Percentiles rank a stretch among this genome's conserved stretches.
These are phyloP conservation scores for Drosophila merina DNA, from an alignment of 2,888 invertebrate species.

Conservation along the genomic window DNA sequence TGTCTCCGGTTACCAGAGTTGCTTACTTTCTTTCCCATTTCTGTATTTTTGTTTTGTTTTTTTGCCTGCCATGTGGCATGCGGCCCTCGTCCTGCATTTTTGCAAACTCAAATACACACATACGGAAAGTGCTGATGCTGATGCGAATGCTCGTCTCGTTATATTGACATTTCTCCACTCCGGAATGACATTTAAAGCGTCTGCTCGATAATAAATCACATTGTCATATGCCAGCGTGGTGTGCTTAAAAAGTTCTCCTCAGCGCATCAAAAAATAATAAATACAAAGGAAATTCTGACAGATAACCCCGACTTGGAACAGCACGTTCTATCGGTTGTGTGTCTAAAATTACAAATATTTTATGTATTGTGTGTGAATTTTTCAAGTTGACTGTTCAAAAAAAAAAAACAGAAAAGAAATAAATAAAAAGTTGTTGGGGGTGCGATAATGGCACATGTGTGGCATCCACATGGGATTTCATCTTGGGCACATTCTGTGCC, in stretches of 20 bases:
- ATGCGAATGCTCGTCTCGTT: slow-evolving; percentile 59
- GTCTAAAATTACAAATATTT: slow-evolving; percentile 63
- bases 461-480: slow-evolving; percentile 66
- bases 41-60: neutral
- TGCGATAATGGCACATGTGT: slow-evolving; percentile 73
- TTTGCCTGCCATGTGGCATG: slow-evolving; percentile 4
- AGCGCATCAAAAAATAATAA: slow-evolving; percentile 11
- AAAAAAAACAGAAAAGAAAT: neutral
- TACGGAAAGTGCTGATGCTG: slow-evolving; percentile 49
- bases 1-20: slow-evolving; percentile 49
- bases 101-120: slow-evolving; percentile 24
- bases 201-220: slow-evolving; percentile 73
- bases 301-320: slow-evolving; percentile 13
- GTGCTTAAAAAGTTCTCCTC: slow-evolving; percentile 54
- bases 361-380: slow-evolving; percentile 56
- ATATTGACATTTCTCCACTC: slow-evolving; percentile 56
- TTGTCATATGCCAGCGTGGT: slow-evolving; percentile 52
- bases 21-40: slow-evolving; percentile 39
- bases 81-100: slow-evolving; percentile 42
- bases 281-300: slow-evolving; percentile 18
- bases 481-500: slow-evolving; percentile 56
- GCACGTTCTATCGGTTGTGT: slow-evolving; percentile 55
- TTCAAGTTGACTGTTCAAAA: slow-evolving; percentile 62
- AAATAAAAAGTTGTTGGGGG: slow-evolving; percentile 8
- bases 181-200: slow-evolving; percentile 74